phyloP scores from a whole-genome alignment of 2,113 vertebrate genomes.

The Chaetodon trifascialis region DNA sequence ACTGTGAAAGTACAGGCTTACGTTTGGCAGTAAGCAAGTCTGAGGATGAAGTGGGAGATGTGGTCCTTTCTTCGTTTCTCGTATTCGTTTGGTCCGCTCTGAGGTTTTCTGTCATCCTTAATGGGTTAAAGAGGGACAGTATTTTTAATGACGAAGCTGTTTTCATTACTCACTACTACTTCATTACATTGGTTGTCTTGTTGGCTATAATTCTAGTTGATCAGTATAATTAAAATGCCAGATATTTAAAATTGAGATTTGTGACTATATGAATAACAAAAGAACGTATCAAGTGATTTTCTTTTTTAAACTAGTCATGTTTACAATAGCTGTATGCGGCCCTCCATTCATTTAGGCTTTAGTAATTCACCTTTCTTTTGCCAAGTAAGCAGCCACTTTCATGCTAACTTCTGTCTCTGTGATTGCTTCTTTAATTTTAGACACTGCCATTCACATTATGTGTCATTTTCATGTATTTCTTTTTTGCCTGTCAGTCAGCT shows the following conservation, averaged over 20 bases:
- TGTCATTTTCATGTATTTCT: background rate
- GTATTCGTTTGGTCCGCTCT: conserved; percentile 64
- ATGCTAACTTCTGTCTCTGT: background rate
- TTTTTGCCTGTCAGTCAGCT: too few relatives aligned
- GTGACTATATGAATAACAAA: too few relatives aligned
- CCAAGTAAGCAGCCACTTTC: background rate
- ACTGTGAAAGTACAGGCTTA: conserved; percentile 70
- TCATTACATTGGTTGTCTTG: background rate
- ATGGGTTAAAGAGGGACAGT: background rate
- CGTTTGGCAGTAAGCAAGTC: conserved; percentile 98
- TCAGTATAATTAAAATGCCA: too few relatives aligned
- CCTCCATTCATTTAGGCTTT: background rate
- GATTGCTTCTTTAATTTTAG: background rate
- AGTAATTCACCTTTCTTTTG: background rate
- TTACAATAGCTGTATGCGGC: background rate
- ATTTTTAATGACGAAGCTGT: background rate
- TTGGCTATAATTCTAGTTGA: background rate
- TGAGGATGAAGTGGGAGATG: conserved; percentile 97
- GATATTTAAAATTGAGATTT: too few relatives aligned
- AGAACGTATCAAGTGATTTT: too few relatives aligned
- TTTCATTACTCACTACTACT: background rate
- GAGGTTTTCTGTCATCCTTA: conserved; percentile 84
- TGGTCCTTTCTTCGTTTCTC: conserved; percentile 95
- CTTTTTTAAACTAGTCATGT: background rate
- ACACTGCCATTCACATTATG: background rate